Conservation (phyloP, 2,888 invertebrate genomes). For the Pristionchus arcanus region DNA sequence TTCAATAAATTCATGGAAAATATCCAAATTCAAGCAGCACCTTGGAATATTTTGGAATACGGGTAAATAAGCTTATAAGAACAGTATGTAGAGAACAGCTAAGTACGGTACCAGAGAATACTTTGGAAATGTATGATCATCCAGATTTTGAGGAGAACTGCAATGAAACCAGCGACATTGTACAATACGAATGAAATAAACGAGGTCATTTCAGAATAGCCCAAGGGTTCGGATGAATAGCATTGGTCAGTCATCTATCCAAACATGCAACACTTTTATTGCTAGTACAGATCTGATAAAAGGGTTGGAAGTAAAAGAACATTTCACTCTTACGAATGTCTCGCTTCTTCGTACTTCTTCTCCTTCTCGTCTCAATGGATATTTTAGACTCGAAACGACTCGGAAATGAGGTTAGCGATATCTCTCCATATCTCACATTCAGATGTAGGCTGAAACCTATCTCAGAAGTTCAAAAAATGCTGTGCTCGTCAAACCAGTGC, state of each 20-base stretch:
- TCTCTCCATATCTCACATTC: background rate
- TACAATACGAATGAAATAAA: background rate
- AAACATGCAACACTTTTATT: slow-evolving; percentile 23
- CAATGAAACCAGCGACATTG: background rate
- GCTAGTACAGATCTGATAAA: slow-evolving; percentile 10
- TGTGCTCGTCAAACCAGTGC: slow-evolving; percentile 76
- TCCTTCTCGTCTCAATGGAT: background rate
- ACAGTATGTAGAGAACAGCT: too few species aligned
- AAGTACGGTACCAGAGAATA: too few species aligned
- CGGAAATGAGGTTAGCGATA: slow-evolving; percentile 43
- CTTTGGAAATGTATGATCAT: background rate
- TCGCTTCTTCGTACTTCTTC: slow-evolving; percentile 11
- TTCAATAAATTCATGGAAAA: too few species aligned
- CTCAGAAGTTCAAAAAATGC: slow-evolving; percentile 72
- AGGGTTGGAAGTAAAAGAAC: background rate
- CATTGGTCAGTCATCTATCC: background rate
- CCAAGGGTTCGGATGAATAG: slow-evolving; percentile 6
- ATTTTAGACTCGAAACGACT: slow-evolving; percentile 24
- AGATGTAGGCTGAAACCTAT: slow-evolving; percentile 60
- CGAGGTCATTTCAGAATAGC: slow-evolving; percentile 36
- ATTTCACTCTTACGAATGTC: background rate
- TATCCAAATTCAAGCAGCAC: too few species aligned
- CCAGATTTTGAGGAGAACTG: background rate
- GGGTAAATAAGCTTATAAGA: too few species aligned
- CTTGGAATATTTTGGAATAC: too few species aligned